Conservation (phyloP, 1,140 invertebrate species). For the Drosophila truncata region DNA sequence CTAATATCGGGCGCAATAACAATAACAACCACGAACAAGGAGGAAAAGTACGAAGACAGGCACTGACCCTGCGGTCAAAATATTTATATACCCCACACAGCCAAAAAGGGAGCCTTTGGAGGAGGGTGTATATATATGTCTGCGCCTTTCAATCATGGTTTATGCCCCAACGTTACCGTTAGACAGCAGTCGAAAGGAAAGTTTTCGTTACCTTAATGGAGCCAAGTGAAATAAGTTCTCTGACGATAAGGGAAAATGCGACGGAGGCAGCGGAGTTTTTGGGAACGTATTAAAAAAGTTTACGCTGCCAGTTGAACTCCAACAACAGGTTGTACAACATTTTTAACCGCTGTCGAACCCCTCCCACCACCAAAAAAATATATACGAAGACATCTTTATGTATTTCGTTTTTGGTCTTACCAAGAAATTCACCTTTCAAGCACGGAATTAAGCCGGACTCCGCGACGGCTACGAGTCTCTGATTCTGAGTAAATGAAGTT, state of each 20-base stretch:
- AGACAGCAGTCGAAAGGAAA: slow-evolving; percentile 41
- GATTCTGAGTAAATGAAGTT: slow-evolving; percentile 62
- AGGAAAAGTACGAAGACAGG: slow-evolving; percentile 5
- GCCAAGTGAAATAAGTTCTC: slow-evolving; percentile 48
- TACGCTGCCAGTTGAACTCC: slow-evolving; percentile 24
- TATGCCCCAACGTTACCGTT: slow-evolving; percentile 37
- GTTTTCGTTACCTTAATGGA: slow-evolving; percentile 66
- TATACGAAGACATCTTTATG: slow-evolving; percentile 25
- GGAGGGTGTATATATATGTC: slow-evolving; percentile 14
- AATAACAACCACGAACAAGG: slow-evolving; percentile 24
- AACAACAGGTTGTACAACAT: slow-evolving; percentile 60
- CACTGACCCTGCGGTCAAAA: slow-evolving; percentile 59
- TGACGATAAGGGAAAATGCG: slow-evolving; percentile 5
- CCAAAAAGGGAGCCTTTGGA: background rate
- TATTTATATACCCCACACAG: slow-evolving; percentile 37
- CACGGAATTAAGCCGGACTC: slow-evolving; percentile 41
- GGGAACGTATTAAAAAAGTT: slow-evolving; percentile 72
- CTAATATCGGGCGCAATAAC: slow-evolving; percentile 63
- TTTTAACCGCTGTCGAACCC: slow-evolving; percentile 26
- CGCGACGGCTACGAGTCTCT: slow-evolving; percentile 16
- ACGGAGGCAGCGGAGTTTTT: background rate
- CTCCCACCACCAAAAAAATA: background rate
- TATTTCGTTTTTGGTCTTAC: slow-evolving; percentile 38
- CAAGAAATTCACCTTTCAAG: slow-evolving; percentile 14
- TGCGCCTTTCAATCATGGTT: slow-evolving; percentile 67